Conservation (phyloP, 2,113 vertebrate species). For the Theristicus caerulescens region DNA sequence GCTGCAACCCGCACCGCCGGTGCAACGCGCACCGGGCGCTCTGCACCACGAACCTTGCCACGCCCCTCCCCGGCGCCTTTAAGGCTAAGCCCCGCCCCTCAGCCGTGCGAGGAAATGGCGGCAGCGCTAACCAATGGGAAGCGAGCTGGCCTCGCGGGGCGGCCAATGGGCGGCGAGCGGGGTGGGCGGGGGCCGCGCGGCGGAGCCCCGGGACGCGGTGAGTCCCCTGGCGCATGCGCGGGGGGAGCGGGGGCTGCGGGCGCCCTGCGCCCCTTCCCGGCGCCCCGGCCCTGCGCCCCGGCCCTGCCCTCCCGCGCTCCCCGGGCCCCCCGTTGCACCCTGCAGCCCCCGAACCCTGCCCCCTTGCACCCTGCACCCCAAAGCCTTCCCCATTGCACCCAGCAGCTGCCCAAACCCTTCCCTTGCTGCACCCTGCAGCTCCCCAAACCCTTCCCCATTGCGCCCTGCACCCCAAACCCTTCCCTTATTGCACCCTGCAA, state of each 20-base stretch:
- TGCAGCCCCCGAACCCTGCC: neutral
- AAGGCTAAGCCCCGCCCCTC: neutral
- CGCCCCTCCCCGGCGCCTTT: neutral
- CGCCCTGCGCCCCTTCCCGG: neutral
- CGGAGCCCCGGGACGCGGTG: neutral
- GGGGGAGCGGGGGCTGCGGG: neutral
- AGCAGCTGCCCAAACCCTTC: no score
- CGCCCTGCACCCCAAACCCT: neutral
- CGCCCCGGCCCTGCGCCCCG: neutral
- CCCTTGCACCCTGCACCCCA: neutral
- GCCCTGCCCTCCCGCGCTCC: no score
- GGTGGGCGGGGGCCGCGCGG: neutral
- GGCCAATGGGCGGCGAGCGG: neutral
- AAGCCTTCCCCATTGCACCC: no score
- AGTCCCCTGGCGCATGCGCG: neutral
- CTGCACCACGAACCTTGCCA: neutral
- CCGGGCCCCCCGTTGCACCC: no score
- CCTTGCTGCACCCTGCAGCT: neutral
- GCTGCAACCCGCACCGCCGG: neutral
- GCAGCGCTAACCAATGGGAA: fast-evolving
- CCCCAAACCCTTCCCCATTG: neutral
- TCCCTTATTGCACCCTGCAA: neutral
- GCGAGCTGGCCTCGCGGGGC: fast-evolving
- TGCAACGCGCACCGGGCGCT: fast-evolving
- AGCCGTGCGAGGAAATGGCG: fast-evolving